Percentiles rank a stretch among this genome's conserved stretches.
Evolutionary conservation across 2,797 vertebrate species (phyloP).

Genomic region (Falco novaeseelandiae): DNA sequence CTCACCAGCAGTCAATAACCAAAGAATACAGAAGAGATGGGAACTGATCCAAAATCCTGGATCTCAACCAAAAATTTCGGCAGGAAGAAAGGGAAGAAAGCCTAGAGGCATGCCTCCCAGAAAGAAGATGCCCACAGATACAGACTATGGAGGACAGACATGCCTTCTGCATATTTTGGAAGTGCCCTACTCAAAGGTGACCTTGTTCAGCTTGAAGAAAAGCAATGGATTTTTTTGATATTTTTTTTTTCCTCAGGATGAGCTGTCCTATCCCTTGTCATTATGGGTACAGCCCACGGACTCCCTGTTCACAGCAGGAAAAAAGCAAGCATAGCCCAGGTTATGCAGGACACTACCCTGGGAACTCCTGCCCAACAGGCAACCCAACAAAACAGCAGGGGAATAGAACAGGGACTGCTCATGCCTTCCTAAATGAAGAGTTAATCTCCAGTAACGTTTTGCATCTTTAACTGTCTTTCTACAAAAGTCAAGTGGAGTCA

Average conservation of each 20-base stretch:
- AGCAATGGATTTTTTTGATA: neutral
- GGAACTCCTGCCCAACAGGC: neutral
- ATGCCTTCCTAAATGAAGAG: neutral
- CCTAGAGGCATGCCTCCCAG: neutral
- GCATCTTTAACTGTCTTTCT: neutral
- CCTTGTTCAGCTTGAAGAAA: neutral
- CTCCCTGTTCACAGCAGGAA: neutral
- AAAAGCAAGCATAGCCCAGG: neutral
- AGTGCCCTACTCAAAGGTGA: neutral
- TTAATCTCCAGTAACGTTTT: neutral
- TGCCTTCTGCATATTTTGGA: neutral
- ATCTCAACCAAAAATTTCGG: neutral
- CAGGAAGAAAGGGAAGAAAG: neutral
- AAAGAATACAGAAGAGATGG: neutral
- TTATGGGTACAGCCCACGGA: neutral
- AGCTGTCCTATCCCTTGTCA: neutral
- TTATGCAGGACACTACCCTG: neutral
- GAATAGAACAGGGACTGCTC: neutral
- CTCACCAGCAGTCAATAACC: neutral
- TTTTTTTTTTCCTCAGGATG: neutral
- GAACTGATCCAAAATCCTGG: neutral
- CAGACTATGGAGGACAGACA: neutral
- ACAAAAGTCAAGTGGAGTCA: neutral
- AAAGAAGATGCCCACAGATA: neutral
- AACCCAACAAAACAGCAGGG: neutral